Percentiles rank a stretch among this genome's conserved stretches.
Evolutionary conservation across 2,113 vertebrate species (phyloP).

Genomic region (Turnix velox): DNA sequence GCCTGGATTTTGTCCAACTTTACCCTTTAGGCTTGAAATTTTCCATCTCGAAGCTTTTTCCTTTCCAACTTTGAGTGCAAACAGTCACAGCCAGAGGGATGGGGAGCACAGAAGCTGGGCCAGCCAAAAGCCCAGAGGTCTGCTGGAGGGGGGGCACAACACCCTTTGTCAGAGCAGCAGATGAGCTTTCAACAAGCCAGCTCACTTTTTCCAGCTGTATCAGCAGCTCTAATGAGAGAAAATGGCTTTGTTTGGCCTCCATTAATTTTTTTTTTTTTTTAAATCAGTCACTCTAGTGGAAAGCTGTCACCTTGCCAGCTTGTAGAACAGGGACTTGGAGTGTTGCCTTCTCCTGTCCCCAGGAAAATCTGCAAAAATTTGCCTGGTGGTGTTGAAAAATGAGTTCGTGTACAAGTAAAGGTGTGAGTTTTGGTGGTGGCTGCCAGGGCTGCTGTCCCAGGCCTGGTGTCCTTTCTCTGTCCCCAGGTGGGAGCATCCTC

Average conservation of each 20-base stretch:
- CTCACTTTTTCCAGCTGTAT: not conserved
- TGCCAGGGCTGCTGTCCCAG: not conserved
- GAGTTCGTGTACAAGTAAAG: not conserved
- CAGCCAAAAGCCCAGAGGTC: not conserved
- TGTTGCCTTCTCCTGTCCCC: not conserved
- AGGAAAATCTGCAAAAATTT: not conserved
- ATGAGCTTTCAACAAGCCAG: not conserved
- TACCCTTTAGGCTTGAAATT: not conserved
- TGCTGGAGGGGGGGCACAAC: not conserved
- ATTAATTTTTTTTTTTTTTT: too few relatives aligned
- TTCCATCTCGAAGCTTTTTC: not conserved
- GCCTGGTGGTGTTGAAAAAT: not conserved
- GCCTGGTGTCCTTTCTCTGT: not conserved
- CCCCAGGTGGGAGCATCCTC: not conserved
- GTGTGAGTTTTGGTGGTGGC: not conserved
- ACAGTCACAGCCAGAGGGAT: not conserved
- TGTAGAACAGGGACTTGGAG: not conserved
- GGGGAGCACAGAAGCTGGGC: not conserved
- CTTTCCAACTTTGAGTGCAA: not conserved
- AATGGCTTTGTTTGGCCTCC: not conserved
- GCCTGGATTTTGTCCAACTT: not conserved
- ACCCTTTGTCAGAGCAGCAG: not conserved
- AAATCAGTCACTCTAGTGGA: not conserved
- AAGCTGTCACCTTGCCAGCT: not conserved
- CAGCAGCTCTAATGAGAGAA: not conserved